Conservation (phyloP, 2,888 invertebrate genomes). For the Dryocosmus kuriphilus region DNA sequence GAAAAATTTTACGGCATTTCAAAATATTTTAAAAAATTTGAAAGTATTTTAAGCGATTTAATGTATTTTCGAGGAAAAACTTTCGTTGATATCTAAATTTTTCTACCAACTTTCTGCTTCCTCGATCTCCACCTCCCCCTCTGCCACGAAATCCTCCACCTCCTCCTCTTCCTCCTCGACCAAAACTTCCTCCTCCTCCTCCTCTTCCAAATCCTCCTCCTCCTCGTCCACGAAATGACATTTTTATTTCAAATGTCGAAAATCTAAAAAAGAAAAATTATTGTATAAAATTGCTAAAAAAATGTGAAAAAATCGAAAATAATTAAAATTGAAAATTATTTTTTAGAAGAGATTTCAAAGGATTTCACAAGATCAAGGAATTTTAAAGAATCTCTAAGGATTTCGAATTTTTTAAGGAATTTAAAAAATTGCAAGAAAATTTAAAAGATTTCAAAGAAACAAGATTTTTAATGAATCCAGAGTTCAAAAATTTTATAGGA, state of each 20-base stretch:
- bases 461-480: too few relatives aligned
- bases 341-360: too few relatives aligned
- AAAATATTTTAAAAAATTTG: too few relatives aligned
- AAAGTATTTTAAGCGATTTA: too few relatives aligned
- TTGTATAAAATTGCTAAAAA: not conserved
- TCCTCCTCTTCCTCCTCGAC: slow-evolving; percentile 63
- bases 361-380: too few relatives aligned
- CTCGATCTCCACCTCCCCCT: slow-evolving; percentile 65
- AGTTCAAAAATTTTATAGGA: too few relatives aligned
- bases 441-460: not conserved
- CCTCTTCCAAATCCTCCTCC: slow-evolving; percentile 61
- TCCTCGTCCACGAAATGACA: slow-evolving; percentile 67
- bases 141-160: slow-evolving; percentile 67
- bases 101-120: slow-evolving; percentile 53
- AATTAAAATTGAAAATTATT: not conserved
- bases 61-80: too few relatives aligned
- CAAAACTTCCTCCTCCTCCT: slow-evolving; percentile 66
- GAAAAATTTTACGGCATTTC: too few relatives aligned
- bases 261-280: slow-evolving; percentile 13
- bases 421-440: too few relatives aligned
- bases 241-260: slow-evolving; percentile 47
- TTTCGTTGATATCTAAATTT: not conserved
- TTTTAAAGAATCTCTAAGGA: too few relatives aligned
- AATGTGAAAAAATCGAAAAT: too few relatives aligned
- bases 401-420: too few relatives aligned